phyloP scores from a whole-genome alignment of 2,113 vertebrate species.

The Macheiramphus alcinus region DNA sequence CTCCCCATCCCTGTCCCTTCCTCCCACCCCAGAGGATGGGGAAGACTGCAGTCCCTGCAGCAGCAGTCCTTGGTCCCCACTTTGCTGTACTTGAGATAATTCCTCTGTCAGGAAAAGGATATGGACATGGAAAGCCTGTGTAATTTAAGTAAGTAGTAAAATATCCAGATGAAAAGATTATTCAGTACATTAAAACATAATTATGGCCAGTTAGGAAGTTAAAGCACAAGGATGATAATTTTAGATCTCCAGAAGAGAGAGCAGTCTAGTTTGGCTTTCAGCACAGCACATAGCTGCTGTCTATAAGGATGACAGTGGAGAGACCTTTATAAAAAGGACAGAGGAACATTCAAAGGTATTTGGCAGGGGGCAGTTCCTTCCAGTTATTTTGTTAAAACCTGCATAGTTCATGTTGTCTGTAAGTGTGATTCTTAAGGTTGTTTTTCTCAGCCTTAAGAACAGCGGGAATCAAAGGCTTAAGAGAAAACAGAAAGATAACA shows the following conservation, averaged over 20 bases:
- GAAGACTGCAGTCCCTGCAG: not conserved
- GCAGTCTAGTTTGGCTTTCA: not conserved
- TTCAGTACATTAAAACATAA: not conserved
- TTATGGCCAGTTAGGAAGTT: not conserved
- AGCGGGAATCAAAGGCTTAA: not conserved
- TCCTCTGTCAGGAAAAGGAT: not conserved
- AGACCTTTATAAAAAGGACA: not conserved
- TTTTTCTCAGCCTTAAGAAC: not conserved
- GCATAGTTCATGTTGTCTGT: accelerated
- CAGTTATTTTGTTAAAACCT: not conserved
- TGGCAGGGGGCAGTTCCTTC: not conserved
- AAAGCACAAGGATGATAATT: conserved; percentile 8
- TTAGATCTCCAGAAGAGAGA: not conserved
- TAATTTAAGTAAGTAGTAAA: conserved; percentile 14
- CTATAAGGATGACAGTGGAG: not conserved
- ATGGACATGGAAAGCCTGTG: not conserved
- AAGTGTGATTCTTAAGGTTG: not conserved
- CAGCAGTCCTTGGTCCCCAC: not conserved
- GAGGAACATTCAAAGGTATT: not conserved
- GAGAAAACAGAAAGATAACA: not conserved
- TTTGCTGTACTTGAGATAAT: not conserved
- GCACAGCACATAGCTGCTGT: not conserved
- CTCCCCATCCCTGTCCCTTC: not conserved
- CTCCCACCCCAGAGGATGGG: not conserved
- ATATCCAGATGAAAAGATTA: conserved; percentile 28